Base-by-base conservation (phyloP, 2,888 invertebrate genomes). In the Pyrrhosoma nymphula region DNA sequence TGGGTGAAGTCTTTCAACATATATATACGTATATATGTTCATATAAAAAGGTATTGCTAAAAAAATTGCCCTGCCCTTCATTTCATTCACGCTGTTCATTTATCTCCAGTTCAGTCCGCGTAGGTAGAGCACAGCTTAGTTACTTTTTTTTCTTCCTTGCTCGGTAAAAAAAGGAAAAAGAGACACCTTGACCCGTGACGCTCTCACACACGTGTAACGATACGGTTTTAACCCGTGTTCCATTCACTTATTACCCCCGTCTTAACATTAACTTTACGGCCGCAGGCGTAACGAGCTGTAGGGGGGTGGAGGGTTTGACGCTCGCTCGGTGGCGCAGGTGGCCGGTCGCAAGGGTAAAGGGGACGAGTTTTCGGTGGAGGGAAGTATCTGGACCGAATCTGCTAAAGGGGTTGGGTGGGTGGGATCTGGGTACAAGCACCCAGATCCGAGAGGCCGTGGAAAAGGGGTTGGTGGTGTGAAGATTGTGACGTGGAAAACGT, bases 221-320 rank as follows among this genome's bases (percentile, higher is more conserved):
- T 82, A 35, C 82, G 47, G 82, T 82, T 82, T 82, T 82, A 82
- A n/a, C 35, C 82, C 82, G 82, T 82, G 82, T 35, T 82, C 82
- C 35, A 82, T 35, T 82, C 82, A 82, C 56, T 56, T 89, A 89
- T 89, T 89, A 55, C 89, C 89, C 89, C 89, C 89, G 89, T 89
- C 89, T 82, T 82, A n/a, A 35, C 82, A 82, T 82, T 82, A 91
- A 90, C 90, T 56, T 90, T 90, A 90, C 60, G 35, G 90, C 39
- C 90, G 90, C 39, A 60, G 90, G 82, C 82, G 82, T 82, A 82
- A 82, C 82, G 82, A 82, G 82, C 30, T 82, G 26, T n/a, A n/a
- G 69, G 30, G 35, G 26, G 6, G 16, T 14, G 30, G 82, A 1
- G 30, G 82, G 82, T 35, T 82, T 82, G 82, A 82, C 35, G 69